Conservation (phyloP, 2,113 vertebrate genomes). For the Nanorana parkeri region DNA sequence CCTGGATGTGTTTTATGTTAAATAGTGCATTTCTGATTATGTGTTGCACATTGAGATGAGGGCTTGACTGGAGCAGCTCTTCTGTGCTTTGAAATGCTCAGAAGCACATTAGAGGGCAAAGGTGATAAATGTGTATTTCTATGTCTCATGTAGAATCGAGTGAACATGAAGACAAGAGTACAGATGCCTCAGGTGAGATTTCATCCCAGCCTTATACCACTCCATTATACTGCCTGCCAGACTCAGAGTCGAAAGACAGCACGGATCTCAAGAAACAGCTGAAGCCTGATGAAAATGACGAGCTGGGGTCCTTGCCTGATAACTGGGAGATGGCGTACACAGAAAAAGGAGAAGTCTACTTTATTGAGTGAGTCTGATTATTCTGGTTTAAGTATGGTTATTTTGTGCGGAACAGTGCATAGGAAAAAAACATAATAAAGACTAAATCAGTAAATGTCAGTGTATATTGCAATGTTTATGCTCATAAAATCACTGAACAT, state of each 20-base stretch:
- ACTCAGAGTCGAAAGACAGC: constrained; percentile 79
- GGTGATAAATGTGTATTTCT: constrained; percentile 46
- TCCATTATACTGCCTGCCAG: constrained; percentile 79
- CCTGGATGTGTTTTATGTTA: no score
- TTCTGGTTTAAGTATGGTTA: neutral
- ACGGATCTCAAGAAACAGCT: constrained; percentile 78
- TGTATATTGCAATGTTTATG: no score
- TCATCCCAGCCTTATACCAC: constrained; percentile 78
- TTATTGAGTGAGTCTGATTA: constrained; percentile 90
- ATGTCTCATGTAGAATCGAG: constrained; percentile 85
- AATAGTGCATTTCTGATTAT: neutral
- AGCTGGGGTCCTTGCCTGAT: constrained; percentile 89
- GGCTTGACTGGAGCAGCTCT: neutral
- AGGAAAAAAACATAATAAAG: no score
- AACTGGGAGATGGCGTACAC: constrained; percentile 99
- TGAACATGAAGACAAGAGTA: constrained; percentile 93
- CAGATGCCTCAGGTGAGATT: constrained; percentile 83
- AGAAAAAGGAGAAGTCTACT: constrained; percentile 98
- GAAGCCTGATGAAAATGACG: constrained; percentile 87
- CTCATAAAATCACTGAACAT: no score
- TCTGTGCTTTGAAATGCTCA: neutral
- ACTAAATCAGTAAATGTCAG: no score
- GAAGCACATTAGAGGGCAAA: neutral
- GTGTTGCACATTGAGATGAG: neutral
- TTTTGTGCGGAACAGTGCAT: neutral